These are phyloP conservation scores for Cynodonichthys magdalenae DNA, from an alignment of 2,797 vertebrate genomes.

Conservation along the genomic window DNA sequence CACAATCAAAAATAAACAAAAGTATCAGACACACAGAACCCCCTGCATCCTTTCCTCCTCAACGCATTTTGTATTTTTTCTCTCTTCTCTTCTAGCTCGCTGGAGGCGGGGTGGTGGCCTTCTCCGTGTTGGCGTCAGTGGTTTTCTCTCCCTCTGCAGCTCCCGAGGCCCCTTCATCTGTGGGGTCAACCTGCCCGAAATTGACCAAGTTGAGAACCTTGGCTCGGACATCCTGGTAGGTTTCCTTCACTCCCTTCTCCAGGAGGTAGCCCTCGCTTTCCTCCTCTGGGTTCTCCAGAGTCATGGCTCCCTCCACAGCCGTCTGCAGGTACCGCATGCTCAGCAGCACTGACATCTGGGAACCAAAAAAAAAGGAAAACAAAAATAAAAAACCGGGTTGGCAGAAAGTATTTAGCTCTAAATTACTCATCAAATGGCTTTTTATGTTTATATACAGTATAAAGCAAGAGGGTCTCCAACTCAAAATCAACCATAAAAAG, in stretches of 20 bases:
- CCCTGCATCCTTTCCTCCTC: constrained; percentile 31
- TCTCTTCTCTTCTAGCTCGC: constrained; percentile 65
- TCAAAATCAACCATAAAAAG: no score
- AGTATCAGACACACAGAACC: constrained; percentile 41
- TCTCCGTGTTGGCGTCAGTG: constrained; percentile 39
- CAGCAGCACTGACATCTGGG: constrained; percentile 79
- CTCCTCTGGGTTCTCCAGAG: constrained; percentile 77
- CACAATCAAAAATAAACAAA: constrained; percentile 47
- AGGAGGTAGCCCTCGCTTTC: constrained; percentile 88
- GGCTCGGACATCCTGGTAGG: constrained; percentile 68
- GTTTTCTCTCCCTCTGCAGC: constrained; percentile 58
- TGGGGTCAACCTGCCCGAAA: constrained; percentile 66
- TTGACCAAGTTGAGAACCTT: constrained; percentile 62
- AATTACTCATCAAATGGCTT: no score
- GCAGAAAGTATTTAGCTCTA: neutral
- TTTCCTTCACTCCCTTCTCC: constrained; percentile 84
- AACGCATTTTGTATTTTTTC: constrained; percentile 19
- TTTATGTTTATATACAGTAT: no score
- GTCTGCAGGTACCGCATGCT: constrained; percentile 88
- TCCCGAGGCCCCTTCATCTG: constrained; percentile 33
- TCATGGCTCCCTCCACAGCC: constrained; percentile 83
- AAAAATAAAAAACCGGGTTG: constrained; percentile 3
- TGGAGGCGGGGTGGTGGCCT: constrained; percentile 44
- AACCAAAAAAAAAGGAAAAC: constrained; percentile 10
- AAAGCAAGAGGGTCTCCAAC: no score